Conservation (phyloP, 2,797 vertebrate genomes). For the Phoxinus dragarum region DNA sequence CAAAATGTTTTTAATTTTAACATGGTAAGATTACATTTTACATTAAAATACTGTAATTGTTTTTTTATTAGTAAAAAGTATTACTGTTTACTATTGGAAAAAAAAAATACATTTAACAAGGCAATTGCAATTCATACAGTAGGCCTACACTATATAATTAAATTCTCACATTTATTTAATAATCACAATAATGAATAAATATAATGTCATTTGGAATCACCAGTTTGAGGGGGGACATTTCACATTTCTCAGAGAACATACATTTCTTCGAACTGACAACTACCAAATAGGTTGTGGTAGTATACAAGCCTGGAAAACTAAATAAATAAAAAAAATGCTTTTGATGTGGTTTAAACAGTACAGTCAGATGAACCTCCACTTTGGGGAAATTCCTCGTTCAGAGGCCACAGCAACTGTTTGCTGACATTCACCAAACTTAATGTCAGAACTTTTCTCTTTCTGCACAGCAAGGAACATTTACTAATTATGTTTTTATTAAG, state of each 20-base stretch:
- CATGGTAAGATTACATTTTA: neutral
- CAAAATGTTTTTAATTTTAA: neutral
- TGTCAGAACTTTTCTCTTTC: slow-evolving; percentile 35
- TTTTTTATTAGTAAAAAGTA: neutral
- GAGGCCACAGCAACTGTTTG: neutral
- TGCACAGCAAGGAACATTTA: neutral
- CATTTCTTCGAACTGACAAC: slow-evolving; percentile 5
- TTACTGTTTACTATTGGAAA: neutral
- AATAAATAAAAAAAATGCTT: neutral
- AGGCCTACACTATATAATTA: neutral
- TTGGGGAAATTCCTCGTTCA: slow-evolving; percentile 44
- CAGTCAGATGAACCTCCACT: neutral
- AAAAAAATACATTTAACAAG: neutral
- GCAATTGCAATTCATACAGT: neutral
- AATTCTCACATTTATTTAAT: neutral
- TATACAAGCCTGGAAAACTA: slow-evolving; percentile 12
- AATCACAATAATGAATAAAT: neutral
- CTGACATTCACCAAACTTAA: slow-evolving; percentile 36
- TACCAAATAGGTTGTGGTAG: slow-evolving; percentile 3
- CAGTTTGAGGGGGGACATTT: neutral
- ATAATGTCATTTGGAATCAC: neutral
- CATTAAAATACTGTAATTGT: neutral
- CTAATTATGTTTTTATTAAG: slow-evolving; percentile 7
- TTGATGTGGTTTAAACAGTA: slow-evolving; percentile 26
- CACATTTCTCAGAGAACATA: neutral